Conservation (phyloP, 2,797 vertebrate genomes). For the Danio jaintianensis region DNA sequence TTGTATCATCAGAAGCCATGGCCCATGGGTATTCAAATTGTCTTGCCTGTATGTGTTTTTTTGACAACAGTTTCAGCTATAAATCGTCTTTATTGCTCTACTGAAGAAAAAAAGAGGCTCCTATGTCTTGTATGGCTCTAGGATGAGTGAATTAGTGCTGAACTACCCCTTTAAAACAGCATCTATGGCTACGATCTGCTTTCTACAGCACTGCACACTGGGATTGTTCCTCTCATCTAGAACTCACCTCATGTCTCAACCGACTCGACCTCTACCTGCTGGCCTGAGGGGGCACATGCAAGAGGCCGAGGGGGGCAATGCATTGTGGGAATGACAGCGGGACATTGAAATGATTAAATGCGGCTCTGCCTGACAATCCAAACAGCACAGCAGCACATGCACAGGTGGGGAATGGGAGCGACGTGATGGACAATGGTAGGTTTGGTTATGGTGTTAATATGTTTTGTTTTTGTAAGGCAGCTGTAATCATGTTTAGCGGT, state of each 20-base stretch:
- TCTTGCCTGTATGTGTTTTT: too few species aligned
- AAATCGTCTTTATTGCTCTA: too few species aligned
- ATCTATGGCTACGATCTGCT: constrained; percentile 10
- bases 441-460: constrained; percentile 15
- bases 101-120: too few species aligned
- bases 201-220: constrained; percentile 56
- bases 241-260: constrained; percentile 83
- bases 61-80: too few species aligned
- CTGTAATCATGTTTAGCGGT: constrained; percentile 49
- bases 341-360: constrained; percentile 76
- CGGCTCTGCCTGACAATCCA: constrained; percentile 63
- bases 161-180: too few species aligned
- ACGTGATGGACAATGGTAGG: constrained; percentile 22
- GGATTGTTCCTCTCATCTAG: constrained; percentile 64
- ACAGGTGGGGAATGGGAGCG: constrained; percentile 36
- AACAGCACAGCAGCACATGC: constrained; percentile 62
- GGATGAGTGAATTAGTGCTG: too few species aligned
- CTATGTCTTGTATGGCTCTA: too few species aligned
- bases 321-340: constrained; percentile 80
- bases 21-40: too few species aligned
- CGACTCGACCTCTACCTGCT: constrained; percentile 79
- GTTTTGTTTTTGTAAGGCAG: background rate
- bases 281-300: constrained; percentile 78
- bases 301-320: constrained; percentile 76
- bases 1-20: too few species aligned